Percentiles rank a stretch among this genome's conserved stretches.
Evolutionary conservation across 2,888 invertebrate genomes (phyloP).

Genomic region (Tryphoninae sp.): DNA sequence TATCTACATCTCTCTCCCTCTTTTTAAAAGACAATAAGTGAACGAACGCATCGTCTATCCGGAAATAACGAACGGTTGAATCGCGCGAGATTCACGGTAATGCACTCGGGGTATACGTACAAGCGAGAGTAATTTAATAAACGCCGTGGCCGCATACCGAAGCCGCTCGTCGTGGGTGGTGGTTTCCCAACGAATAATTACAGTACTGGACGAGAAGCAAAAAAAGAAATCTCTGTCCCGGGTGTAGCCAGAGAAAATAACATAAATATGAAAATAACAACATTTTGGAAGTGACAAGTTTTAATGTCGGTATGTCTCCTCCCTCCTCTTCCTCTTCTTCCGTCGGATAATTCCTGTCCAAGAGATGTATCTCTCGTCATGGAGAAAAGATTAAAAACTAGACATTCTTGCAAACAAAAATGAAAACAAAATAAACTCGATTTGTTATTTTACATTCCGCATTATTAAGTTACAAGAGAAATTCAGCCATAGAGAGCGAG

Average conservation of each 20-base stretch:
- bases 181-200: constrained; percentile 42
- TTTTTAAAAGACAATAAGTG: constrained; percentile 2
- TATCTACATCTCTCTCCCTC: neutral
- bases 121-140: constrained; percentile 47
- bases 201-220: neutral
- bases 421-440: no score
- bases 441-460: no score
- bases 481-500: no score
- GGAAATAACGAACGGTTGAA: constrained; percentile 48
- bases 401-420: no score
- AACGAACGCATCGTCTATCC: constrained; percentile 41
- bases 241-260: neutral
- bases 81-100: constrained; percentile 29
- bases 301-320: no score
- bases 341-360: no score
- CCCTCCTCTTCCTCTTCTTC: no score
- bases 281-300: neutral
- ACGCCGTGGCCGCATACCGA: neutral
- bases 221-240: neutral
- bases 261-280: constrained; percentile 5
- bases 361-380: no score
- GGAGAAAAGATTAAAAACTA: no score
- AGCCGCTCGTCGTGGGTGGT: neutral
- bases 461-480: no score
- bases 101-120: neutral